Base-by-base conservation (phyloP, 2,113 vertebrate species). In the Erinaceus europaeus region DNA sequence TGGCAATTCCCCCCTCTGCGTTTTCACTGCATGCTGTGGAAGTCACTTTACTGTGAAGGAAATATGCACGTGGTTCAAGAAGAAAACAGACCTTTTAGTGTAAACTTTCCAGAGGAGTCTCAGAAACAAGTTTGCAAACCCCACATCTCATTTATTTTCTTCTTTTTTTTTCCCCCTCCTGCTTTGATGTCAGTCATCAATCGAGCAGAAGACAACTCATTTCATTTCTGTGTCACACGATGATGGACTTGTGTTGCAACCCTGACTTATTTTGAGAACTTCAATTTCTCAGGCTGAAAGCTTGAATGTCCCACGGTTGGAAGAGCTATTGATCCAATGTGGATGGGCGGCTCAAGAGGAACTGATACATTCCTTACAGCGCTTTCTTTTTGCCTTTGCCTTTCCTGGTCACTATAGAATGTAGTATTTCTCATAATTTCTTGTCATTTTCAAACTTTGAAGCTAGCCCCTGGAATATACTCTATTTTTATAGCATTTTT, bases 181-280 rank as follows among this genome's bases (percentile, higher is more conserved):
- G 96, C 94, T 97, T 97, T 97, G 95, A 96, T 98, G 98, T 98
- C 98, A 98, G 97, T 97, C 98, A 98, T 99, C 98, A 98, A 98
- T 98, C 98, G 97, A 97, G 95, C 96, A 96, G 97, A 96, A 98
- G 98, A 99, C 99, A 98, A 98, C 98, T 99, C 98, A 98, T 99
- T 99, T 98, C 97, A 98, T 98, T 98, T 97, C 97, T 94, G 96
- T 98, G 98, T 98, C 98, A 98, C 95, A 96, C 96, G 96, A 97
- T 98, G 98, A 99, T 98, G 98, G 98, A 99, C 98, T 97, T 96
- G 97, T 96, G 97, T 97, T 97, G 96, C 97, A 97, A 98, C 98
- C 97, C 97, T 96, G 98, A 98, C 98, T 98, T 98, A 97, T 98
- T 97, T 97, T 97, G 96, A 97, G 97, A 97, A 98, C 98, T 98